Evolutionary conservation across 2,888 invertebrate genomes (phyloP).

Genomic region (Octodonta nipae): DNA sequence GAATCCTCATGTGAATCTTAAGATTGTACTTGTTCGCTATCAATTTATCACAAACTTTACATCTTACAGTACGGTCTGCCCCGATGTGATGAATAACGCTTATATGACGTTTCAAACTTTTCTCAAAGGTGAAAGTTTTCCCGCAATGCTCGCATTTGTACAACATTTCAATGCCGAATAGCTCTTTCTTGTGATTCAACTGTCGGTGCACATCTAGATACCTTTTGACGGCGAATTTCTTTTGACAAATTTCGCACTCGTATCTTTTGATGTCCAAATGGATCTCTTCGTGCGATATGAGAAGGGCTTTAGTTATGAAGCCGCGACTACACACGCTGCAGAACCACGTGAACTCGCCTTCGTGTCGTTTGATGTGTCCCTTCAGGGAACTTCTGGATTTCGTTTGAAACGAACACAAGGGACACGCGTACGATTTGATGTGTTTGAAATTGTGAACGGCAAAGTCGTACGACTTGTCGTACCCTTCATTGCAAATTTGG

Average conservation of each 20-base stretch:
- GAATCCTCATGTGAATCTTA: constrained; percentile 45
- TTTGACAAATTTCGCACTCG: constrained; percentile 28
- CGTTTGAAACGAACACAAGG: constrained; percentile 18
- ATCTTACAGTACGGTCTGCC: constrained; percentile 21
- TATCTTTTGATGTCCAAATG: constrained; percentile 37
- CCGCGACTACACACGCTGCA: constrained; percentile 26
- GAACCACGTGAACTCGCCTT: constrained; percentile 18
- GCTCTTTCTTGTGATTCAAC: constrained; percentile 27
- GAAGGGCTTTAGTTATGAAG: constrained; percentile 23
- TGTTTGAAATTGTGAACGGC: constrained; percentile 18
- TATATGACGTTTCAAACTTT: constrained; percentile 25
- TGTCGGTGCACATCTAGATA: constrained; percentile 24
- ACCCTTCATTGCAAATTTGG: constrained; percentile 28
- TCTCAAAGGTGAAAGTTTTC: constrained; percentile 35
- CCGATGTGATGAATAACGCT: constrained; percentile 27
- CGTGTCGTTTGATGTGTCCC: constrained; percentile 20
- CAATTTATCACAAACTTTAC: constrained; percentile 23
- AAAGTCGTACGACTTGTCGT: constrained; percentile 23
- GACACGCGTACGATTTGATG: constrained; percentile 16
- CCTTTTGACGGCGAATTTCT: constrained; percentile 26
- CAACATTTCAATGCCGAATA: constrained; percentile 33
- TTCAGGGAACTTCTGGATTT: constrained; percentile 15
- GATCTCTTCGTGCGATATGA: constrained; percentile 33
- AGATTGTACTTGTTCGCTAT: constrained; percentile 33
- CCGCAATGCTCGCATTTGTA: constrained; percentile 42